A percentile compares a stretch with the other conserved stretches of the same genome.
Evolutionary conservation across 2,888 invertebrate species (phyloP).

Genomic region (Xylota sylvarum): DNA sequence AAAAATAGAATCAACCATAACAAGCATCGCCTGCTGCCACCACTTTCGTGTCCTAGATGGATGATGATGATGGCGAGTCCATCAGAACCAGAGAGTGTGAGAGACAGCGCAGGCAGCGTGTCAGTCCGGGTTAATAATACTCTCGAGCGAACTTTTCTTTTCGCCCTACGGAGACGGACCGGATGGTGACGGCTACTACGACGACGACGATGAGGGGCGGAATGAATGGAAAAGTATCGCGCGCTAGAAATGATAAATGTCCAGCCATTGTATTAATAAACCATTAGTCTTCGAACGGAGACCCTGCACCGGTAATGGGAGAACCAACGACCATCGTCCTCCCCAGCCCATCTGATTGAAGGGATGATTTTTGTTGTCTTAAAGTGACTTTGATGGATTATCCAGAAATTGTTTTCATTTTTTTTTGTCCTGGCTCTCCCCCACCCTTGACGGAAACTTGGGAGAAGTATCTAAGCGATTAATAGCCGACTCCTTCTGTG

Average conservation of each 20-base stretch:
- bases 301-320: constrained; percentile 46
- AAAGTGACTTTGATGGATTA: constrained; percentile 75
- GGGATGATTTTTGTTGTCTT: constrained; percentile 77
- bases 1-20: constrained; percentile 9
- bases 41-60: constrained; percentile 66
- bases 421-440: neutral
- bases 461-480: constrained; percentile 17
- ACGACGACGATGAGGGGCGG: neutral
- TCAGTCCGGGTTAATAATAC: constrained; percentile 72
- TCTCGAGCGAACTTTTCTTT: constrained; percentile 51
- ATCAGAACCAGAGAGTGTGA: constrained; percentile 52
- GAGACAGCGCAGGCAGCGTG: constrained; percentile 53
- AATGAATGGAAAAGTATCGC: constrained; percentile 74
- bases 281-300: constrained; percentile 69
- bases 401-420: constrained; percentile 51
- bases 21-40: constrained; percentile 42
- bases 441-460: neutral
- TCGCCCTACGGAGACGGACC: constrained; percentile 16
- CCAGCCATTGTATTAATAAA: constrained; percentile 76
- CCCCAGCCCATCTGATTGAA: constrained; percentile 57
- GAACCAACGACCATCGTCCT: constrained; percentile 22
- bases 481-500: constrained; percentile 6
- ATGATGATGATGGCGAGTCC: constrained; percentile 71
- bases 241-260: constrained; percentile 76
- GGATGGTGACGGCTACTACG: neutral